A percentile compares a stretch with the other conserved stretches of the same genome.
Evolutionary conservation across 2,113 vertebrate species (phyloP).

Genomic region (Proterorhinus semilunaris): DNA sequence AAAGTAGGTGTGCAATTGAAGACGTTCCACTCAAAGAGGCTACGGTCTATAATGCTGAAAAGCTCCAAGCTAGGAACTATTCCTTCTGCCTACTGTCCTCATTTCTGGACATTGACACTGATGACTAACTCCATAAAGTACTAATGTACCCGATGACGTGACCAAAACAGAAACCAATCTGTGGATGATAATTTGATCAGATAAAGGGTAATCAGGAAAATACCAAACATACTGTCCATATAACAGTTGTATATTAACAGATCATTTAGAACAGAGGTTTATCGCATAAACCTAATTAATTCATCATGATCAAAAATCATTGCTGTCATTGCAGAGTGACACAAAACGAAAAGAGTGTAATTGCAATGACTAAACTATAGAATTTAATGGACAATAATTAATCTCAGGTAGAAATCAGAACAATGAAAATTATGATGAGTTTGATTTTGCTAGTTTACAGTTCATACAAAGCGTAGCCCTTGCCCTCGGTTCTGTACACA

Average conservation of each 20-base stretch:
- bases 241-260: background rate
- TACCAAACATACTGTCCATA: background rate
- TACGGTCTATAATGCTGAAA: background rate
- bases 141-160: background rate
- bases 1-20: constrained; percentile 13
- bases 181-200: background rate
- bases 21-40: constrained; percentile 6
- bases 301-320: background rate
- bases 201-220: background rate
- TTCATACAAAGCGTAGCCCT: too few species aligned
- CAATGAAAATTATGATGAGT: too few species aligned
- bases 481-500: too few species aligned
- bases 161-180: background rate
- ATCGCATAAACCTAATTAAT: background rate
- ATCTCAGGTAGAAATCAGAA: too few species aligned
- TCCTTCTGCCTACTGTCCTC: constrained; percentile 2
- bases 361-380: background rate
- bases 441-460: too few species aligned
- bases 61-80: constrained; percentile 2
- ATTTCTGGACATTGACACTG: background rate
- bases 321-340: background rate
- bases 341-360: background rate
- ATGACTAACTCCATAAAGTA: background rate
- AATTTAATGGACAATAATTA: too few species aligned
- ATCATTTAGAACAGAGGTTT: background rate